Base-by-base conservation (phyloP, 2,113 vertebrate genomes). In the Leptosomus discolor region DNA sequence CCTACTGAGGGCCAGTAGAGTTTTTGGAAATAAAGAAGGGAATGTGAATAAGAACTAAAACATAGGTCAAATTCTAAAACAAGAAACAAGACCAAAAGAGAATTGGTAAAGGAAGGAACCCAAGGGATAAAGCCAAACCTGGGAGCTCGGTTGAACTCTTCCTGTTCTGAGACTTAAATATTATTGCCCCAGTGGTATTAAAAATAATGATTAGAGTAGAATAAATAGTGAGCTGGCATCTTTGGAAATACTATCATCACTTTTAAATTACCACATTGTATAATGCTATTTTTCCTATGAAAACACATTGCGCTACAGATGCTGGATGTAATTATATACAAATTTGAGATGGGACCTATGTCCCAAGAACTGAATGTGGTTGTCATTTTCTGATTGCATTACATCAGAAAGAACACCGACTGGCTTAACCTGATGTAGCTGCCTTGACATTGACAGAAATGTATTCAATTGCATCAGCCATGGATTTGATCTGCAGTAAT, bases 341-440 rank as follows among this genome's bases (percentile, higher is more conserved):
- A 73, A 78, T 83, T 30, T 2, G 4, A 54, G 50, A 54, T 8
- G 17, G 46, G 67, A 92, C 32, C 20, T 43, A 14, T 9, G 46
- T 74, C 75, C 63, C 43, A 75, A 76, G 48, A 34, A 78, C 57
- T 4, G 2, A 78, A 85, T 0, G 0, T 39, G 16, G 54, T 19
- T 80, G 71, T 77, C 75, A 92, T 80, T 84, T 92, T 93, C 79
- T 51, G 14, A 50, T 11, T 57, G 50, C 61, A n/a, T 96, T 94
- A 92, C 88, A 94, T 94, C 92, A 95, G 89, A 92, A 85, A 94
- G 92, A 94, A 75, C 56, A 24, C 57, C 34, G 68, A 81, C 91
- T 81, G 54, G 92, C 85, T 69, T 79, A 85, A 93, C 92, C 37
- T 85, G 91, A 69, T 39, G 77, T 36, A 64, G 56, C 9, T 82